A percentile compares a stretch with the other conserved stretches of the same genome.
phyloP scores from a whole-genome alignment of 2,113 vertebrate genomes.

The Otus sunia region DNA sequence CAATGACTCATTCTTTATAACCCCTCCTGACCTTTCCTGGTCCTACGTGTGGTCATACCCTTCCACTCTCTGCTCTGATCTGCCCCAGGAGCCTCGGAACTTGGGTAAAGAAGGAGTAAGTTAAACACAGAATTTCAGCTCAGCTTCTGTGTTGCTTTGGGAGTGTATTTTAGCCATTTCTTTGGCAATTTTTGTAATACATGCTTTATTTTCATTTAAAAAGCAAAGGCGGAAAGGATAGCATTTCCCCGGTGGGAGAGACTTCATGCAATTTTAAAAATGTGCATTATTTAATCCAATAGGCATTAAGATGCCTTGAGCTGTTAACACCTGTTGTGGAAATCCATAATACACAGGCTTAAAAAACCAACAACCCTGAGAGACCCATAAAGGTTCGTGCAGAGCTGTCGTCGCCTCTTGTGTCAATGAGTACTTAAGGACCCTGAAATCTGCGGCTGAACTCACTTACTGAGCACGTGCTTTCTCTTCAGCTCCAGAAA shows the following conservation, averaged over 20 bases:
- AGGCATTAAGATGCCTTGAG: conserved; percentile 57
- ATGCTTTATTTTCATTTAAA: not conserved
- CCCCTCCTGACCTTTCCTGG: not conserved
- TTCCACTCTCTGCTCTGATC: not conserved
- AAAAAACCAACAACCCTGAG: conserved; percentile 51
- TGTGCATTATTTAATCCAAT: conserved; percentile 63
- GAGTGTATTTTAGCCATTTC: not conserved
- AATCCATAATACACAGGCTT: conserved; percentile 48
- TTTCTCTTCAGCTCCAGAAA: not conserved
- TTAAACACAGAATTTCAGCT: not conserved
- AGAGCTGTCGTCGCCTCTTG: not conserved
- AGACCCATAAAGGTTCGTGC: conserved; percentile 17
- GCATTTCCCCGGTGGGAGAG: conserved; percentile 21
- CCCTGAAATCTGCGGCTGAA: conserved; percentile 35
- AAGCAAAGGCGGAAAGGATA: not conserved
- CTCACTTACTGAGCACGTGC: not conserved
- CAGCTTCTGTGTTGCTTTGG: not conserved
- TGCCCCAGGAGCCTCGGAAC: not conserved
- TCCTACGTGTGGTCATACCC: accelerated
- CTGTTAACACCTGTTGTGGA: conserved; percentile 59
- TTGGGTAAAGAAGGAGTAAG: not conserved
- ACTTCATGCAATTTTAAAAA: conserved; percentile 65
- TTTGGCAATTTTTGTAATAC: not conserved
- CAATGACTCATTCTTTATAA: not conserved
- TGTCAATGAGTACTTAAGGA: conserved; percentile 42